phyloP scores from a whole-genome alignment of 1,140 invertebrate genomes.

The Holotrichia oblita region DNA sequence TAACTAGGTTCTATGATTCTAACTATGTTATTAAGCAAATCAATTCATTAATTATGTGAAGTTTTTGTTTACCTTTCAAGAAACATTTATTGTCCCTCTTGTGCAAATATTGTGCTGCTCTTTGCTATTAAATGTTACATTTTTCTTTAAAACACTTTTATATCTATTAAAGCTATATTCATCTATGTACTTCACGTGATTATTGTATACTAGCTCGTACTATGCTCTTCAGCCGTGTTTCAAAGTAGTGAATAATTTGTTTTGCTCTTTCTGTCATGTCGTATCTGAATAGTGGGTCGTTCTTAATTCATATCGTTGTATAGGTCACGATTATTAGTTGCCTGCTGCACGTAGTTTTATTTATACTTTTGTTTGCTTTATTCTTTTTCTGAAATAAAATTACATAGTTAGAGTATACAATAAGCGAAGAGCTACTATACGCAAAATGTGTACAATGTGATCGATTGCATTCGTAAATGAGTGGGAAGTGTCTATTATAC shows the following conservation, averaged over 20 bases:
- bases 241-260: conserved; percentile 5
- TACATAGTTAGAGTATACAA: too few relatives aligned
- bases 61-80: not conserved
- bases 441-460: too few relatives aligned
- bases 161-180: not conserved
- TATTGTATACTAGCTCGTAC: not conserved
- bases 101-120: not conserved
- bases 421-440: too few relatives aligned
- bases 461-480: too few relatives aligned
- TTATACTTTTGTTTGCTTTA: not conserved
- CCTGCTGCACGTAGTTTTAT: not conserved
- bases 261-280: not conserved
- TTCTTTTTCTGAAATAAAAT: conserved; percentile 17
- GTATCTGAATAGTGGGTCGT: not conserved
- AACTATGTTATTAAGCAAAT: not conserved
- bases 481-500: too few relatives aligned
- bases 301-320: conserved; percentile 8
- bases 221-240: not conserved
- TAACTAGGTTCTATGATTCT: not conserved
- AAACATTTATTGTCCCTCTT: not conserved
- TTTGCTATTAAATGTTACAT: conserved; percentile 7
- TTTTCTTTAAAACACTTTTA: not conserved
- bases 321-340: not conserved
- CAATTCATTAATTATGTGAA: not conserved
- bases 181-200: not conserved